A percentile compares a stretch with the other conserved stretches of the same genome.
Conservation (phyloP, 2,888 invertebrate genomes). For the Chydorus sphaericus region DNA sequence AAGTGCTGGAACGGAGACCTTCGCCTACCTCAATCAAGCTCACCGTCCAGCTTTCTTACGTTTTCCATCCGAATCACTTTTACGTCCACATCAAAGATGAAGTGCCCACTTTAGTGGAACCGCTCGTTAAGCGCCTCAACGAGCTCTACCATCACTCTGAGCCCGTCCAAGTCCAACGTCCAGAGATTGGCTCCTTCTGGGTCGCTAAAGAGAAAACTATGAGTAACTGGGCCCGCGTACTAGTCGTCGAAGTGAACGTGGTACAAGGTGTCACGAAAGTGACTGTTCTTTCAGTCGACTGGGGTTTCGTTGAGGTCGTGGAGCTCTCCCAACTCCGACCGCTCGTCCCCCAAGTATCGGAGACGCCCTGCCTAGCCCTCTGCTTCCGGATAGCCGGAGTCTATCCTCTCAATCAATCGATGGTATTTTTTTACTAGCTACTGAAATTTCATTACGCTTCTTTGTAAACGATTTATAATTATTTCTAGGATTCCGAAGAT, state of each 20-base stretch:
- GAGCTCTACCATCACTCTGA: neutral
- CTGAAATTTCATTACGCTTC: too few species aligned
- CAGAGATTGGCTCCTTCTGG: constrained; percentile 3
- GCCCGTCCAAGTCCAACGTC: neutral
- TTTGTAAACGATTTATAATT: too few species aligned
- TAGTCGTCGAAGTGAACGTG: neutral
- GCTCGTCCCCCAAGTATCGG: neutral
- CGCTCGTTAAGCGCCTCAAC: neutral
- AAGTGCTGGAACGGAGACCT: neutral
- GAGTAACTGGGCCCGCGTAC: neutral
- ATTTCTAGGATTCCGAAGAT: neutral
- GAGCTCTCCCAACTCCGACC: neutral
- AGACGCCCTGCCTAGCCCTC: neutral
- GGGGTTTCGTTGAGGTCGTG: neutral
- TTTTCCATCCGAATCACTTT: neutral
- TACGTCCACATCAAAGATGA: constrained; percentile 3
- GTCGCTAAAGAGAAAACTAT: neutral
- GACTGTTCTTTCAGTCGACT: constrained; percentile 8
- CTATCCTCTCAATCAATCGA: neutral
- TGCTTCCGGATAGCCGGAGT: neutral
- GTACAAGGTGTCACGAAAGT: too few species aligned
- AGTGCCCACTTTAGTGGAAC: neutral
- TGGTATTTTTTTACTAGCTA: too few species aligned
- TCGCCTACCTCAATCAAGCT: neutral
- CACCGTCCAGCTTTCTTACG: neutral